Conservation (phyloP, 35 echinoderm and acorn worm genomes). For the Strongylocentrotus purpuratus region DNA sequence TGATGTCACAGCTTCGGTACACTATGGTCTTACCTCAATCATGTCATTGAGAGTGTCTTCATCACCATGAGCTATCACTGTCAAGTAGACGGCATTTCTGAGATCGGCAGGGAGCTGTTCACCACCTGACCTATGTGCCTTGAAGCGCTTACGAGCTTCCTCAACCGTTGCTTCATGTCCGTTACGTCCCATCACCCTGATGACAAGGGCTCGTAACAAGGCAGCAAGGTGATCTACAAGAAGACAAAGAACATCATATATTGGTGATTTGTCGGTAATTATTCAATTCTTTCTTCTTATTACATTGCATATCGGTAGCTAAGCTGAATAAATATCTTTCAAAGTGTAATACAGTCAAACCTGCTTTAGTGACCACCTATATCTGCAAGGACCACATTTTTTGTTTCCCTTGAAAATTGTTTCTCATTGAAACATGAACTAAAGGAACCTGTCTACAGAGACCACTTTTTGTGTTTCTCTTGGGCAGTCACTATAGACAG, state of each 20-base stretch:
- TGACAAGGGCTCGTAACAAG: slow-evolving; percentile 80
- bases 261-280: no score
- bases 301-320: neutral
- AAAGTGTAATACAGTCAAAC: no score
- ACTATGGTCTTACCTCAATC: slow-evolving; percentile 71
- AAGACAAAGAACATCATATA: neutral
- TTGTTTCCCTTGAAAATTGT: no score
- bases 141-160: slow-evolving; percentile 84
- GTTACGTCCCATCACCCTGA: slow-evolving; percentile 76
- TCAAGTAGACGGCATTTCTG: slow-evolving; percentile 79
- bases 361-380: no score
- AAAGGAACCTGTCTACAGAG: no score
- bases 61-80: slow-evolving; percentile 80
- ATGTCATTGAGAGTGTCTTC: slow-evolving; percentile 79
- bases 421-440: no score
- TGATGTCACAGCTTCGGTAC: no score
- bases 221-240: slow-evolving; percentile 86
- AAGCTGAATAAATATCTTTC: no score
- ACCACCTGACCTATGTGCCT: slow-evolving; percentile 68
- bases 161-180: slow-evolving; percentile 66
- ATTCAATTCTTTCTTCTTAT: neutral
- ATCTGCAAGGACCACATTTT: no score
- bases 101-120: slow-evolving; percentile 84
- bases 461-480: no score
- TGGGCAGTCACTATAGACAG: no score